These are phyloP conservation scores for Dicerorhinus sumatrensis DNA, from an alignment of 2,113 vertebrate genomes.

Conservation along the genomic window DNA sequence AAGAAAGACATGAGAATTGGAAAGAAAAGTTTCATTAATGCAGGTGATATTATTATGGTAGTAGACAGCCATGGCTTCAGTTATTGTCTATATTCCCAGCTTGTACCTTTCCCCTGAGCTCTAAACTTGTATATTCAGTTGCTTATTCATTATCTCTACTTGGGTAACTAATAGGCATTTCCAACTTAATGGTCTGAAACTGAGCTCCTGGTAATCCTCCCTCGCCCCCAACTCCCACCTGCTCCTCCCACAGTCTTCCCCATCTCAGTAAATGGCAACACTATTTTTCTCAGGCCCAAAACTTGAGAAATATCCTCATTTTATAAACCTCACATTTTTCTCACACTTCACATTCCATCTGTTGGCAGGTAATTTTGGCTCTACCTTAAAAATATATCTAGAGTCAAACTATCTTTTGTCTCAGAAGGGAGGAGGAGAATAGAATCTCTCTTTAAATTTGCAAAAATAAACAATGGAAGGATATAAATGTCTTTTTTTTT, in stretches of 20 bases:
- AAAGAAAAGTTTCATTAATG: background rate
- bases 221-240: background rate
- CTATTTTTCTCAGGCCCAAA: background rate
- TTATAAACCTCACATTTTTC: background rate
- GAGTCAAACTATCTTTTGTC: background rate
- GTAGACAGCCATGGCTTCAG: background rate
- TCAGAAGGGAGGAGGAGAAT: background rate
- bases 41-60: background rate
- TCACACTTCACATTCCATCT: background rate
- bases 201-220: too few species aligned
- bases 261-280: background rate
- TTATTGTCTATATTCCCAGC: background rate
- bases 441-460: background rate
- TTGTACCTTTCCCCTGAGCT: background rate
- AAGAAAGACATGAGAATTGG: background rate
- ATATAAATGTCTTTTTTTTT: too few species aligned
- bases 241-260: background rate
- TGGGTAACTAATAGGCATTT: background rate
- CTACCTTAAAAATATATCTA: background rate
- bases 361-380: background rate
- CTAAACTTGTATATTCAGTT: background rate
- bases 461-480: background rate
- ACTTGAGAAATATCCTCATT: background rate
- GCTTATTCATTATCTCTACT: background rate
- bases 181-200: background rate